Conservation (phyloP, 64 coral and sea anemone species). For the Exaiptasia diaphana region DNA sequence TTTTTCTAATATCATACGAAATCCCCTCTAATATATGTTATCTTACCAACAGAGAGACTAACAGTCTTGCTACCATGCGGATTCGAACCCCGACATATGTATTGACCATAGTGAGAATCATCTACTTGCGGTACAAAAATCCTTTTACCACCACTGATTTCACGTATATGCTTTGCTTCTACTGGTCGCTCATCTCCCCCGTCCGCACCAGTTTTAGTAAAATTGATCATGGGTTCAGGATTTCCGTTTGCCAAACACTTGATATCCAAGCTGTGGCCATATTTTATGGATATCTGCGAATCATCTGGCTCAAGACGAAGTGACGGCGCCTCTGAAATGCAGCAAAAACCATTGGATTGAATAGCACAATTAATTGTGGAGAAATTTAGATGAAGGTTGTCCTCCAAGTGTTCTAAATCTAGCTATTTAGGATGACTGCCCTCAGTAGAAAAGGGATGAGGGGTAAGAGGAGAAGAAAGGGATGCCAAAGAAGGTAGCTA, state of each 20-base stretch:
- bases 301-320: background rate
- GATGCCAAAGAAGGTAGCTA: too few relatives aligned
- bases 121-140: background rate
- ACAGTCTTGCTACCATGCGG: constrained; percentile 15
- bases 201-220: background rate
- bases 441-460: too few relatives aligned
- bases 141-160: background rate
- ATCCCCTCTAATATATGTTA: too few relatives aligned
- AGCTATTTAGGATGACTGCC: too few relatives aligned
- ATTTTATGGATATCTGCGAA: background rate
- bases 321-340: constrained; percentile 21
- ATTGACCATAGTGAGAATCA: constrained; percentile 26
- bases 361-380: too few relatives aligned
- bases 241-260: constrained; percentile 38
- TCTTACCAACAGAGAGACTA: constrained; percentile 24
- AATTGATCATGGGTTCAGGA: constrained; percentile 27
- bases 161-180: background rate
- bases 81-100: constrained; percentile 31
- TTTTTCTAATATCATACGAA: too few relatives aligned
- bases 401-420: too few relatives aligned
- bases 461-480: too few relatives aligned
- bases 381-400: too few relatives aligned
- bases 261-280: constrained; percentile 11
- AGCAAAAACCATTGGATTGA: background rate
- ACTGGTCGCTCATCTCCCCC: background rate